Evolutionary conservation across 2,797 vertebrate species (phyloP).

Genomic region (Lagocephalus sceleratus): DNA sequence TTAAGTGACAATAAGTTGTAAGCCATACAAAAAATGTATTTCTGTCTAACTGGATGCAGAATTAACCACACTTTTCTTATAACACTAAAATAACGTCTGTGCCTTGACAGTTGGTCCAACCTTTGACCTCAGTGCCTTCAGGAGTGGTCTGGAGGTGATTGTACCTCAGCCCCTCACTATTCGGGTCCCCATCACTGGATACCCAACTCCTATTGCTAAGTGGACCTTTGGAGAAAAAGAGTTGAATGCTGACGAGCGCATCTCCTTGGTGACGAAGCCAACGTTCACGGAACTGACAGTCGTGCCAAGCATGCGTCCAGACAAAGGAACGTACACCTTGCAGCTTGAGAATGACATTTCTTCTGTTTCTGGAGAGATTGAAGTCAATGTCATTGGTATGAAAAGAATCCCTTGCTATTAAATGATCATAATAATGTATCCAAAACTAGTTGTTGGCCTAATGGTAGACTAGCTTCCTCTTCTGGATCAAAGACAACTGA

Average conservation of each 20-base stretch:
- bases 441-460: too few relatives aligned
- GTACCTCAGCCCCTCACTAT: conserved; percentile 91
- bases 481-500: too few relatives aligned
- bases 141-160: conserved; percentile 93
- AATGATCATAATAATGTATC: too few relatives aligned
- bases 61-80: not conserved
- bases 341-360: conserved; percentile 86
- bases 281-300: conserved; percentile 86
- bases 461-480: too few relatives aligned
- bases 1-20: too few relatives aligned
- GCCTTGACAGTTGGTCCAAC: conserved; percentile 82
- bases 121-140: conserved; percentile 91
- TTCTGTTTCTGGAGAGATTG: conserved; percentile 89
- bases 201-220: conserved; percentile 85
- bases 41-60: not conserved
- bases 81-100: not conserved
- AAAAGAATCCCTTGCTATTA: not conserved
- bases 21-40: too few relatives aligned
- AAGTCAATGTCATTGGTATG: conserved; percentile 94
- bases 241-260: conserved; percentile 80
- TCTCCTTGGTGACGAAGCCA: conserved; percentile 84
- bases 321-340: conserved; percentile 89
- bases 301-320: conserved; percentile 88
- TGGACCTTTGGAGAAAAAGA: conserved; percentile 87
- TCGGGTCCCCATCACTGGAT: conserved; percentile 89